Evolutionary conservation across 2,888 invertebrate species (phyloP).

Genomic region (Temnothorax rugatulus): DNA sequence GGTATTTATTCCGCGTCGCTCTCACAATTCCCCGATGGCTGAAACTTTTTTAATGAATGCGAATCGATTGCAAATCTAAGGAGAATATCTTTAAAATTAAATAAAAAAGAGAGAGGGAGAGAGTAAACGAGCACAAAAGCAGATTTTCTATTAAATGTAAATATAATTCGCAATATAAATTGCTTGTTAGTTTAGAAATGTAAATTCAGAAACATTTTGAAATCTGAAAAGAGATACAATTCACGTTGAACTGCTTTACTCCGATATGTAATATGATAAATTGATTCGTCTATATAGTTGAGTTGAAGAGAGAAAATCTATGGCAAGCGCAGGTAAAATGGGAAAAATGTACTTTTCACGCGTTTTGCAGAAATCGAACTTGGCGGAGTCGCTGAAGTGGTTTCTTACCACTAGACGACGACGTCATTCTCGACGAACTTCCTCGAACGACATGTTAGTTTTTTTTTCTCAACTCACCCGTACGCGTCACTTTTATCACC

Average conservation of each 20-base stretch:
- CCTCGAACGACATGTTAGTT: slow-evolving; percentile 1
- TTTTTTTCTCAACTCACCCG: slow-evolving; percentile 24
- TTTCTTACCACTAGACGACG: slow-evolving; percentile 9
- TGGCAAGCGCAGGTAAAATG: background rate
- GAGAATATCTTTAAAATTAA: background rate
- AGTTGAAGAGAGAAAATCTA: slow-evolving; percentile 14
- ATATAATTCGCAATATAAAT: background rate
- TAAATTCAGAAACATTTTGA: background rate
- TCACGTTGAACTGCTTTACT: slow-evolving; percentile 7
- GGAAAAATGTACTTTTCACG: slow-evolving; percentile 31
- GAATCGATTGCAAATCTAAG: slow-evolving; percentile 13
- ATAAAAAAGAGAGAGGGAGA: background rate
- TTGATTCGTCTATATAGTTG: background rate
- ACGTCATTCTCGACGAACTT: background rate
- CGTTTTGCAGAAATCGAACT: slow-evolving; percentile 20
- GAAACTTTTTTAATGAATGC: slow-evolving; percentile 38
- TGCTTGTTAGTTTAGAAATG: background rate
- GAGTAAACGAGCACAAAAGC: background rate
- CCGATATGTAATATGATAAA: slow-evolving; percentile 3
- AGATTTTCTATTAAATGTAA: background rate
- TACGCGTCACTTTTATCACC: slow-evolving; percentile 36
- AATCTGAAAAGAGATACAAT: slow-evolving; percentile 9
- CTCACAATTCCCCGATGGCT: background rate
- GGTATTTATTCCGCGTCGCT: slow-evolving; percentile 11
- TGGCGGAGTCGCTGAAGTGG: slow-evolving; percentile 12